Conservation (phyloP, 1,140 invertebrate genomes). For the Hylaeus anthracinus region DNA sequence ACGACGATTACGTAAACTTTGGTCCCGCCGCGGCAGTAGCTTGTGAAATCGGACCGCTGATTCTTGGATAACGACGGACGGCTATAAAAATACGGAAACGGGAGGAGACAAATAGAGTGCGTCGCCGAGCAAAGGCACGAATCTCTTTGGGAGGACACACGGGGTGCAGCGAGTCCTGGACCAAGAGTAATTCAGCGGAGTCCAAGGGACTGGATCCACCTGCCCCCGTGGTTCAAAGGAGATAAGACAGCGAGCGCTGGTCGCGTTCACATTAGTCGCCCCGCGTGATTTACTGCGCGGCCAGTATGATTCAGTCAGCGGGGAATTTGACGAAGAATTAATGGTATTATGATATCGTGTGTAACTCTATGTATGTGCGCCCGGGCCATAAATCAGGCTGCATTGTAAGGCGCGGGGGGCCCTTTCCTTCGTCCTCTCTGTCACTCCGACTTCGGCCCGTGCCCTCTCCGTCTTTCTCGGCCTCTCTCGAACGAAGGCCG, state of each 20-base stretch:
- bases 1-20: slow-evolving; percentile 31
- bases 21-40: not conserved
- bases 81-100: slow-evolving; percentile 63
- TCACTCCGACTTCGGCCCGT: not conserved
- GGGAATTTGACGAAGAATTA: slow-evolving; percentile 82
- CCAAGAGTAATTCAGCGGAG: slow-evolving; percentile 57
- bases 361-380: slow-evolving; percentile 80
- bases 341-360: slow-evolving; percentile 82
- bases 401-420: slow-evolving; percentile 76
- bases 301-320: slow-evolving; percentile 81
- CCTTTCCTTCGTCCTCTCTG: slow-evolving; percentile 62
- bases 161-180: slow-evolving; percentile 4
- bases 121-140: not conserved
- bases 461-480: slow-evolving; percentile 33
- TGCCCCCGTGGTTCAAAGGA: slow-evolving; percentile 74
- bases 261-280: slow-evolving; percentile 78
- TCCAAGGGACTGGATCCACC: slow-evolving; percentile 70
- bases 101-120: slow-evolving; percentile 43
- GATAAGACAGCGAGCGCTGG: slow-evolving; percentile 74
- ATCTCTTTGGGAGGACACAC: not conserved
- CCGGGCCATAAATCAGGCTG: slow-evolving; percentile 79
- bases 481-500: slow-evolving; percentile 61
- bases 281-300: slow-evolving; percentile 79
- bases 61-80: slow-evolving; percentile 17
- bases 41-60: slow-evolving; percentile 32